Percentiles rank a stretch among this genome's conserved stretches.
Evolutionary conservation across 2,113 vertebrate species (phyloP).

Genomic region (Elachura formosa): DNA sequence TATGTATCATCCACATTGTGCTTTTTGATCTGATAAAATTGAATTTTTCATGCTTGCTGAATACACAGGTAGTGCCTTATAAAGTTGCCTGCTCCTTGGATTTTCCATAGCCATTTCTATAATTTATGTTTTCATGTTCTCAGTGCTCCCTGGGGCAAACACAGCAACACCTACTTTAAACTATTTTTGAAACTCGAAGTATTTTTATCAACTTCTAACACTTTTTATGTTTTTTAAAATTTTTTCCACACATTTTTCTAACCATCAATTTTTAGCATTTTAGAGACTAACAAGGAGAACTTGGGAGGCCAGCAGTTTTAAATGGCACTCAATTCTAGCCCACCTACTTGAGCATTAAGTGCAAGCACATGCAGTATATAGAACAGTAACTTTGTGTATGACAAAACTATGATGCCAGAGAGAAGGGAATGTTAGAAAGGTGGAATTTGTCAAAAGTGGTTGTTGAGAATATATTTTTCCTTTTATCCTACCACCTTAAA

Average conservation of each 20-base stretch:
- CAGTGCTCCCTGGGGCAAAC: background rate
- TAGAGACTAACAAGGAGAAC: background rate
- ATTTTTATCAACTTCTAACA: background rate
- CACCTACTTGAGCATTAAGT: background rate
- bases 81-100: background rate
- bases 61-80: slow-evolving; percentile 5
- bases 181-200: background rate
- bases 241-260: background rate
- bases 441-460: background rate
- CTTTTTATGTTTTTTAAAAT: background rate
- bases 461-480: background rate
- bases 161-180: background rate
- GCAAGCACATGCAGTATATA: background rate
- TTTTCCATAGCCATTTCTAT: slow-evolving; percentile 2
- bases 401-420: background rate
- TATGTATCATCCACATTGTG: background rate
- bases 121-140: slow-evolving; percentile 4
- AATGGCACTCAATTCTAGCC: background rate
- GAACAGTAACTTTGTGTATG: background rate
- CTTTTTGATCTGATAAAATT: slow-evolving; percentile 27
- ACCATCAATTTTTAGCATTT: background rate
- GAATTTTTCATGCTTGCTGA: slow-evolving; percentile 34
- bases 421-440: background rate
- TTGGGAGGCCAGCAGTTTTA: background rate
- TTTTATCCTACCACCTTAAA: background rate